Percentiles rank a stretch among this genome's conserved stretches.
These are phyloP conservation scores for Acrobasis repandana DNA, from an alignment of 2,888 invertebrate genomes.

Conservation along the genomic window DNA sequence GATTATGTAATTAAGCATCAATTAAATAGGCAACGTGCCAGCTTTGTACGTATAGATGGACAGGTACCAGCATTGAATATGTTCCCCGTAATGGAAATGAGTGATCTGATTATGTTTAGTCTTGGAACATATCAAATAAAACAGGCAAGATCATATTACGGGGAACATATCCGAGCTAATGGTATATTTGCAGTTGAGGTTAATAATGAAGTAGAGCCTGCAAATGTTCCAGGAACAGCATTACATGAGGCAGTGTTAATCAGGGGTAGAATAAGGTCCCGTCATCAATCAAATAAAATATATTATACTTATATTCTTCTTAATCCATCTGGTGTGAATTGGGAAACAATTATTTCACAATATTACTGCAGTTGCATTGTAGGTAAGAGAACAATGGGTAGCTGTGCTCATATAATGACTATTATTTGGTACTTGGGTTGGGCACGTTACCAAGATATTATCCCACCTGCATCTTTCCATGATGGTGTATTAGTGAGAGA, in stretches of 20 bases:
- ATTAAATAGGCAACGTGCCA: neutral
- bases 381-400: neutral
- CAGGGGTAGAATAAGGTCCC: neutral
- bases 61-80: neutral
- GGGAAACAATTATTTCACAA: neutral
- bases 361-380: neutral
- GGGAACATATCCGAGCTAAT: conserved; percentile 24
- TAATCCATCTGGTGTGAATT: neutral
- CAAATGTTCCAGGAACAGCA: no score
- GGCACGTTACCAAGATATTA: neutral
- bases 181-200: neutral
- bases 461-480: conserved; percentile 1
- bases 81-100: no score
- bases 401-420: conserved; percentile 4
- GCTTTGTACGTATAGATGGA: neutral
- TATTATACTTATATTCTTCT: neutral
- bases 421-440: conserved; percentile 1
- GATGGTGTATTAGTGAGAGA: conserved; percentile 1
- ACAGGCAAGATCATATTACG: conserved; percentile 26
- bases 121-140: conserved; percentile 26
- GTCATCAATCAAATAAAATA: neutral
- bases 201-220: no score
- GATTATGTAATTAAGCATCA: neutral
- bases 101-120: conserved; percentile 9
- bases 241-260: neutral